Evolutionary conservation across 2,113 vertebrate genomes (phyloP), one percentile per base, ranked within the genome.

Genomic region (Psettodes erumei): DNA sequence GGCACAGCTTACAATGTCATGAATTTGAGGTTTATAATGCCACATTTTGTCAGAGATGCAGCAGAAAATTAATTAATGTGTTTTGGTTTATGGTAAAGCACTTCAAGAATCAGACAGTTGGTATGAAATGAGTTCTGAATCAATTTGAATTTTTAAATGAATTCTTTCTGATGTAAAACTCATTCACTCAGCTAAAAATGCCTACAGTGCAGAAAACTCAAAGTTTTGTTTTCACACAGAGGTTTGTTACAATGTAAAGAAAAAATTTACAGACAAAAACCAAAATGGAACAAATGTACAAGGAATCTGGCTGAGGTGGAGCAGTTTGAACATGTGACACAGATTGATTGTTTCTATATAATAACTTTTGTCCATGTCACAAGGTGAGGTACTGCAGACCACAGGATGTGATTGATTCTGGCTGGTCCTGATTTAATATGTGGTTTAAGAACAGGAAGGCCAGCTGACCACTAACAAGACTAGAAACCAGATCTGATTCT

Each of bases 371-470:
- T 43, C 60, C 37, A 37, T 25, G 21, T 70, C 35, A 51, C 18
- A 71, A 5, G 28, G 30, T 56, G 62, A 72, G 11, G 30, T 13
- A 54, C 12, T 48, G 38, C 61, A 66, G 66, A 37, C 23, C 65
- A 75, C 60, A 71, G 43, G 54, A 60, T 76, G 61, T 60, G 66
- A 21, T 28, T 32, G 23, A 42, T 15, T 61, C 38, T 56, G 56
- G 18, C 21, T 72, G 62, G 38, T 55, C 40, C 37, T 9, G 5
- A 21, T 60, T 27, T 71, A 38, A 61, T 45, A 50, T 71, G 55
- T 62, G 73, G 47, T 72, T 28, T 10, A 71, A 61, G 32, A 67
- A 33, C 67, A 77, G 54, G 73, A 82, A 71, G 66, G 47, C 72
- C 25, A 55, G 48, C 40, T 23, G 33, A 67, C 47, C 38, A 25